These are phyloP conservation scores for Chrysochloris asiatica DNA, from an alignment of 2,113 vertebrate species.

Conservation along the genomic window DNA sequence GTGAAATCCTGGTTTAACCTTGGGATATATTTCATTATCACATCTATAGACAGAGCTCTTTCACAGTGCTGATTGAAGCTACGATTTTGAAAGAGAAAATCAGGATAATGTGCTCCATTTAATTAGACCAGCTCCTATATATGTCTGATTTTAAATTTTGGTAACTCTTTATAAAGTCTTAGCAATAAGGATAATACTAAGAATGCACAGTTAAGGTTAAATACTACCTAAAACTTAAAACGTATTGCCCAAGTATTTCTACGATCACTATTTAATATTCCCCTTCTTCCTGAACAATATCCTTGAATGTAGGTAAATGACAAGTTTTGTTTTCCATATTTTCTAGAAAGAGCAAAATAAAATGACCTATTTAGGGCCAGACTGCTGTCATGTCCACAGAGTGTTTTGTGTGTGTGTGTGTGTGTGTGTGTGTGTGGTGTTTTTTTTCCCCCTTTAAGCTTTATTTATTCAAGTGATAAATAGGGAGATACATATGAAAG, in stretches of 20 bases:
- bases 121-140: slow-evolving; percentile 58
- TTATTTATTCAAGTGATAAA: slow-evolving; percentile 38
- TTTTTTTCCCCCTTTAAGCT: background rate
- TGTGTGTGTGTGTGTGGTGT: background rate
- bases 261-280: slow-evolving; percentile 1
- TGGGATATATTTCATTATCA: slow-evolving; percentile 79
- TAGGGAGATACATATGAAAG: slow-evolving; percentile 17
- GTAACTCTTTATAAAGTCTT: background rate
- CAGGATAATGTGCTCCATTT: slow-evolving; percentile 67
- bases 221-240: background rate
- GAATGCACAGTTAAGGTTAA: background rate
- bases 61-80: slow-evolving; percentile 71
- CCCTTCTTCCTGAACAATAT: slow-evolving; percentile 28
- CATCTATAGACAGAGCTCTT: slow-evolving; percentile 68
- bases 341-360: slow-evolving; percentile 42
- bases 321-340: slow-evolving; percentile 16
- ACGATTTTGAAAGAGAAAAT: slow-evolving; percentile 77
- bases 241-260: background rate
- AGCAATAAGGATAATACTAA: slow-evolving; percentile 22
- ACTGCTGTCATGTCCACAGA: background rate
- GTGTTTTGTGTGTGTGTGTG: background rate
- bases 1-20: slow-evolving; percentile 74
- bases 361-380: slow-evolving; percentile 55
- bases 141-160: slow-evolving; percentile 24
- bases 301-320: slow-evolving; percentile 24